Conservation (phyloP, 2,888 invertebrate genomes). For the Pseudoips prasinana region DNA sequence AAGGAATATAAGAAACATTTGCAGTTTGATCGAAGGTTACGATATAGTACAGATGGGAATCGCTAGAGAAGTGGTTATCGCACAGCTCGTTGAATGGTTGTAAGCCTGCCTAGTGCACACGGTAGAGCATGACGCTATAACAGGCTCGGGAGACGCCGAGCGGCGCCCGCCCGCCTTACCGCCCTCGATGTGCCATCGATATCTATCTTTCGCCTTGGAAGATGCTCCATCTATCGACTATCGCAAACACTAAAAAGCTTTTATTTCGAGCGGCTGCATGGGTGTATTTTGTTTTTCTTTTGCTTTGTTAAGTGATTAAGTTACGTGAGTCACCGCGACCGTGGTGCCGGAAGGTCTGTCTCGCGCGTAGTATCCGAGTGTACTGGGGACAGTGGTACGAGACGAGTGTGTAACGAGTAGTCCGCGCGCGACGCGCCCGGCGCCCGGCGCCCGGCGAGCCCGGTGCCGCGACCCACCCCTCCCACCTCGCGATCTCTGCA, state of each 20-base stretch:
- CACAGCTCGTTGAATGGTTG: conserved; percentile 79
- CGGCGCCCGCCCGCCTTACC: conserved; percentile 44
- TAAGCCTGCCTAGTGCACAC: conserved; percentile 77
- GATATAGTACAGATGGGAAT: conserved; percentile 63
- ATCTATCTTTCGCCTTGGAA: conserved; percentile 52
- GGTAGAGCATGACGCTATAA: conserved; percentile 59
- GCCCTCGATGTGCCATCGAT: conserved; percentile 44
- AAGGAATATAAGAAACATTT: conserved; percentile 65
- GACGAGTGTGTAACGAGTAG: conserved; percentile 36
- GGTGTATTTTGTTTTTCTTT: conserved; percentile 78
- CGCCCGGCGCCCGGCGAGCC: conserved; percentile 44
- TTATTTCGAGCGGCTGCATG: conserved; percentile 70
- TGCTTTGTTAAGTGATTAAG: conserved; percentile 81
- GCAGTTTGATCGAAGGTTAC: conserved; percentile 47
- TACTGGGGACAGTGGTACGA: conserved; percentile 58
- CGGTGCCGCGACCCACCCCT: conserved; percentile 69
- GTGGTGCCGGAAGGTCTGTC: conserved; percentile 66
- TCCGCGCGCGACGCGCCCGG: conserved; percentile 30
- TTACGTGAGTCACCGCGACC: conserved; percentile 62
- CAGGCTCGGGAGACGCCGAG: conserved; percentile 43
- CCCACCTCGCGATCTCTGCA: conserved; percentile 74
- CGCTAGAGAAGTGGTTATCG: conserved; percentile 67
- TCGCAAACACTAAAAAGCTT: conserved; percentile 61
- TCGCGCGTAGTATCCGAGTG: conserved; percentile 58
- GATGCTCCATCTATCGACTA: conserved; percentile 52